Conservation (phyloP, 1,140 invertebrate genomes). For the Pseudomyrmex gracilis region DNA sequence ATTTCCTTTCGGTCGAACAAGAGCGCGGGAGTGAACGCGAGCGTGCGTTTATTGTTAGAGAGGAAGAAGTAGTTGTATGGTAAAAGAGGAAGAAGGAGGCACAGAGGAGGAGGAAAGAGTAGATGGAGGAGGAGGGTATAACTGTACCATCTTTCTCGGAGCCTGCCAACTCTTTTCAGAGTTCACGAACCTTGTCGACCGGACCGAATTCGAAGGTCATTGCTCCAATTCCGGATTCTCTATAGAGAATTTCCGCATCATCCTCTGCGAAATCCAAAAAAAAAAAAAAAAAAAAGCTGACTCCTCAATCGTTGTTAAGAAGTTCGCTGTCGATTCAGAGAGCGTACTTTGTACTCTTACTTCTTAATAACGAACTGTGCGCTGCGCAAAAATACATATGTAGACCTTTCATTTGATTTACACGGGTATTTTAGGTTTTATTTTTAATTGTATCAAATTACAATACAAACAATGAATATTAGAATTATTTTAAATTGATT, state of each 20-base stretch:
- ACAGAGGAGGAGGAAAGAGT: constrained; percentile 64
- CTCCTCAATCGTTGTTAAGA: too few species aligned
- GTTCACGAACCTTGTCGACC: constrained; percentile 76
- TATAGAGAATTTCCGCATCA: constrained; percentile 38
- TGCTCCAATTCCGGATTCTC: constrained; percentile 71
- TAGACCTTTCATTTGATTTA: too few species aligned
- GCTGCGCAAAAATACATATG: too few species aligned
- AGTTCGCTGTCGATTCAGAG: too few species aligned
- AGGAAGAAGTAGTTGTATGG: constrained; percentile 52
- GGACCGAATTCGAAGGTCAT: constrained; percentile 77
- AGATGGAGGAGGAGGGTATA: constrained; percentile 75
- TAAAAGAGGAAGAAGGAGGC: constrained; percentile 31
- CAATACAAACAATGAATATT: too few species aligned
- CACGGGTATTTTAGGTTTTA: too few species aligned
- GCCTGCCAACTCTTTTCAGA: constrained; percentile 68
- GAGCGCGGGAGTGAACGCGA: constrained; percentile 68
- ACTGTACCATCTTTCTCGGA: constrained; percentile 77
- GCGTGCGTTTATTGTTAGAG: constrained; percentile 69
- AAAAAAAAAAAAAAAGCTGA: not conserved
- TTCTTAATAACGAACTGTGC: not conserved
- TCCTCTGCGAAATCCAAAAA: constrained; percentile 1
- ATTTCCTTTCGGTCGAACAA: constrained; percentile 70
- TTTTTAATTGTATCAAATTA: too few species aligned
- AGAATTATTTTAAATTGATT: too few species aligned
- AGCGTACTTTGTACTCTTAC: not conserved